Evolutionary conservation across 2,113 vertebrate species (phyloP), one percentile per base, ranked within the genome.

Genomic region (Rhinopithecus roxellana): DNA sequence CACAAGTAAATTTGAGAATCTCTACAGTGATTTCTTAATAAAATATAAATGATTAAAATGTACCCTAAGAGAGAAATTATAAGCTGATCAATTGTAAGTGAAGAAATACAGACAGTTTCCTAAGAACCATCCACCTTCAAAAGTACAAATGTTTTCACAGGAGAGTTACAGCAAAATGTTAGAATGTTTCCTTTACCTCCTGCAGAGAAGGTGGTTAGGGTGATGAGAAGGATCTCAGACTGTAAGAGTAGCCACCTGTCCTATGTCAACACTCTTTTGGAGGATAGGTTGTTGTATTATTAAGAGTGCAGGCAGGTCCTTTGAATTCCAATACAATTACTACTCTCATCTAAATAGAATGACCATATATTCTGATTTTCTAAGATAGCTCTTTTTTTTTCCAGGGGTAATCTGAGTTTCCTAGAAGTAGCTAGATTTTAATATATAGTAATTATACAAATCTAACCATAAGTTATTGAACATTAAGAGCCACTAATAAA

Each of bases 221-320:
- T 43, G 14, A 25, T 18, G 12, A 22, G 25, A 48, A n/a, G n/a
- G 38, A 43, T 17, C 14, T 57, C 20, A 57, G 9, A 10, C 5
- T 0, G 0, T 6, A 22, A 18, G 16, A 45, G 13, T 2, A 20
- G 55, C 12, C 45, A 10, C 18, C 1, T 18, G 48, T 3, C 6
- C 22, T 35, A 40, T 5, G 14, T 20, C n/a, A 32, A 27, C 50
- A 4, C 50, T 22, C 20, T 30, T 50, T 18, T 82, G 17, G 12
- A 79, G 4, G n/a, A 25, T 25, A 11, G 8, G 4, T n/a, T 69
- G 18, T 30, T 32, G 14, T 27, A 8, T 81, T 59, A 52, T 38
- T 70, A 50, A 74, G 25, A 80, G 1, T 38, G 35, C 14, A 30
- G 3, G 40, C 35, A n/a, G 23, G 20, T 45, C 83, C 52, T 70